phyloP scores from a whole-genome alignment of 2,113 vertebrate genomes.

The Diphyllodes magnificus region DNA sequence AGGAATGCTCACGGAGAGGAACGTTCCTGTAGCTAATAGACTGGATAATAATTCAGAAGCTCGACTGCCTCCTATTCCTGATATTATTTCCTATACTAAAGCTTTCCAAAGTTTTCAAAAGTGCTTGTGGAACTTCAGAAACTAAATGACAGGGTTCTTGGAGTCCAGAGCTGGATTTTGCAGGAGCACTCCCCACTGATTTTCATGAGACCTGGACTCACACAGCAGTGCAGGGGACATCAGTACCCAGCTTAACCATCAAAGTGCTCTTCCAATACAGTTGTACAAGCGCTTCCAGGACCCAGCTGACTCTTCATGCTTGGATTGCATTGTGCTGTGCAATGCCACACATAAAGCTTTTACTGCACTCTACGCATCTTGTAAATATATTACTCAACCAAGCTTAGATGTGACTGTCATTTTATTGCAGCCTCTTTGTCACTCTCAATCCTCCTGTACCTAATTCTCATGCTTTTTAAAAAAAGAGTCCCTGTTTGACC shows the following conservation, averaged over 20 bases:
- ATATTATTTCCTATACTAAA: background rate
- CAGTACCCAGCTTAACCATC: background rate
- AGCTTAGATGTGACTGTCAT: background rate
- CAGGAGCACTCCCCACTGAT: background rate
- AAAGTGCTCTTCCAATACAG: background rate
- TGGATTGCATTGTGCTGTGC: background rate
- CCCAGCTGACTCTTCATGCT: background rate
- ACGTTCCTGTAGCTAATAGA: background rate
- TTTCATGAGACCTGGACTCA: background rate
- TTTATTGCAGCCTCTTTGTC: background rate
- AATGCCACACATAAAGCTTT: background rate
- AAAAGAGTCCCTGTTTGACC: background rate
- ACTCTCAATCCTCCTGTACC: background rate
- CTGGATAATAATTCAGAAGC: background rate
- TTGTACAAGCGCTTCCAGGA: fast-evolving
- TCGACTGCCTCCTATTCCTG: background rate
- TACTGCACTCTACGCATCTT: background rate
- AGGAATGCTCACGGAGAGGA: background rate
- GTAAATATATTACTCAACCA: background rate
- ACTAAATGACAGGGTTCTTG: background rate
- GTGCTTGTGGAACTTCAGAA: background rate
- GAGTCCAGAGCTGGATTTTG: background rate
- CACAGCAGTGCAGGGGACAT: background rate
- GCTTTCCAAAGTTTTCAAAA: background rate
- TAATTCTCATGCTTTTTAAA: background rate